phyloP scores from a whole-genome alignment of 2,113 vertebrate genomes.

The Entomyzon cyanotis region DNA sequence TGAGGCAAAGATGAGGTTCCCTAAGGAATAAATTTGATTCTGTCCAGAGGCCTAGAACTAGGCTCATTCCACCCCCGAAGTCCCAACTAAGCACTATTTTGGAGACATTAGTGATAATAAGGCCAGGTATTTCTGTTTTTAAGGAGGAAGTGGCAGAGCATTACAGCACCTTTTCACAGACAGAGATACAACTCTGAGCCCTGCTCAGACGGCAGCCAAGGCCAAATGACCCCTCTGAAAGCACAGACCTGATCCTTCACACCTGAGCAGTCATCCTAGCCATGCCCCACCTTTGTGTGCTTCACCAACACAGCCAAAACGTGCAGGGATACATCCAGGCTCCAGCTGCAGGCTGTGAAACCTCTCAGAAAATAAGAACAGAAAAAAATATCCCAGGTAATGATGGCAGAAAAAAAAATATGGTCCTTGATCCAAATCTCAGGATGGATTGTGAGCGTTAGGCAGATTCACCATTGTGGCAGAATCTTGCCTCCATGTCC shows the following conservation, averaged over 20 bases:
- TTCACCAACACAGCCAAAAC: neutral
- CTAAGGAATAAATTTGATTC: conserved; percentile 54
- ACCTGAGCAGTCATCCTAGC: neutral
- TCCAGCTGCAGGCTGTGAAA: neutral
- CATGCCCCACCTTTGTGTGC: neutral
- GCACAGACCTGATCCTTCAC: neutral
- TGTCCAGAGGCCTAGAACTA: neutral
- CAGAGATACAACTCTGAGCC: neutral
- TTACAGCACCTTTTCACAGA: neutral
- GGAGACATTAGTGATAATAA: conserved; percentile 9
- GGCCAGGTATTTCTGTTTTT: neutral
- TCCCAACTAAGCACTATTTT: conserved; percentile 6
- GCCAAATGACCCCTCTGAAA: neutral
- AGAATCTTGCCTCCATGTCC: neutral
- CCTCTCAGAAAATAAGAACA: neutral
- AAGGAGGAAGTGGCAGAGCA: neutral
- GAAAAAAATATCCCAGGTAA: neutral
- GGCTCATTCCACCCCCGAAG: neutral
- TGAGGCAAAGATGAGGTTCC: conserved; percentile 30
- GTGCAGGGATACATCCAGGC: neutral
- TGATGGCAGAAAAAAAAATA: neutral
- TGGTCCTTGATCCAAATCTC: neutral
- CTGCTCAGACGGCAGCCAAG: neutral
- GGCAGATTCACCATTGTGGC: neutral
- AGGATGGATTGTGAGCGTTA: neutral